Evolutionary conservation across 1,140 invertebrate species (phyloP), one percentile per base, ranked within the genome.

Genomic region (Drosophila malerkotliana): DNA sequence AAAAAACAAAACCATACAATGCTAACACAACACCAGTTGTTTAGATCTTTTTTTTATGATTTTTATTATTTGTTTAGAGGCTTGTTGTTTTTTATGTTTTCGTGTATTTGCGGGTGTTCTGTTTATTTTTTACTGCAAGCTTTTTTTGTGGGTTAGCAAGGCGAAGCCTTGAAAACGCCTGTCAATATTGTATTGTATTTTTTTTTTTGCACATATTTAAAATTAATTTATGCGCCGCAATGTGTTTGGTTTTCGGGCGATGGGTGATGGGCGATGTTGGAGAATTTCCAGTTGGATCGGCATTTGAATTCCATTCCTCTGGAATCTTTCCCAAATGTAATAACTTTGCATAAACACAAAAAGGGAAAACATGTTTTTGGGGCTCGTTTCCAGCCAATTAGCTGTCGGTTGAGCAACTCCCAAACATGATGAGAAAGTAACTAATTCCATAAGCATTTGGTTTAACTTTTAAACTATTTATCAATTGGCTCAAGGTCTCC

Each of bases 81-180:
- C 59, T 54, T 47, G 64, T 51, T 48, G 54, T 72, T 77, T 34
- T 56, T 56, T 45, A 57, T 58, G 34, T 37, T 37, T 37, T 37
- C 34, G 6, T 10, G 41, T 59, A 47, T 73, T 57, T 30, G 39
- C 54, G 68, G 72, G 63, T 81, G 77, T 85, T 85, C 69, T 85
- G 82, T 87, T 87, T 83, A 68, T 79, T 85, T 82, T 81, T 77
- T 61, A 69, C 48, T 60, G 44, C 48, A 26, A 44, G 62, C 34
- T 68, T 73, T 28, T 85, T 85, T 81, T 85, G 81, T 85, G 72
- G 81, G 81, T 85, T 85, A 85, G 82, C 78, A 85, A 78, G 76
- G 52, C 61, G 44, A 78, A 77, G 62, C 81, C 81, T 85, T 87
- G 81, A 75, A 74, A 37, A 26, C 24, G 51, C 34, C 68, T 63